Evolutionary conservation across 2,113 vertebrate species (phyloP), one percentile per base, ranked within the genome.

Genomic region (Rhinolophus ferrumequinum): DNA sequence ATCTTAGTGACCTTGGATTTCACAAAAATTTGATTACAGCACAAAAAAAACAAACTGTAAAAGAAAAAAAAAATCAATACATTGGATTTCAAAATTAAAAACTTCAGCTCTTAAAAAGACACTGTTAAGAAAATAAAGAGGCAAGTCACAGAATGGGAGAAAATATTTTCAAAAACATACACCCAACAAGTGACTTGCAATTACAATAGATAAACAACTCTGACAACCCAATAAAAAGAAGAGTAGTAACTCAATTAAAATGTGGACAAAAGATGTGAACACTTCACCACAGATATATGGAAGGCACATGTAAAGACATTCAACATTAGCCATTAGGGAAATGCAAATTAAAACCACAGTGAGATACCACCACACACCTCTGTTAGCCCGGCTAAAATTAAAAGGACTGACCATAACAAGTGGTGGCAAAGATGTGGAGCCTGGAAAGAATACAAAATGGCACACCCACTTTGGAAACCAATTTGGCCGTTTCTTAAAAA

Each of bases 61-160:
- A n/a, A 35, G 47, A 47, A 80, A 64, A 90, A 92, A 76, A 76
- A 70, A 92, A 56, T 62, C 4, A 38, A 87, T 54, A 79, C 18
- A 54, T 6, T 69, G 13, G 16, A 88, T 24, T 85, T 75, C 30
- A 81, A 82, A 88, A 77, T 66, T n/a, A 15, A 47, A 88, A 79
- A 30, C 22, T 16, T 47, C 22, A 88, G 52, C 24, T 60, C 19
- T 81, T 86, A 24, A n/a, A 35, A 92, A 89, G 88, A 50, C 44
- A 87, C 41, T 81, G 38, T 60, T 88, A 54, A 72, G 18, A 92
- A 96, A 89, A 84, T 44, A 11, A 85, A 86, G 73, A 92, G 11
- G 72, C 80, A 76, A 66, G 15, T 70, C 73, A 82, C 9, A 70
- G n/a, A 77, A 21, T 24, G 50, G 35, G 75, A 95, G 24, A 75